phyloP scores from a whole-genome alignment of 2,113 vertebrate species.

The Eclectus roratus region DNA sequence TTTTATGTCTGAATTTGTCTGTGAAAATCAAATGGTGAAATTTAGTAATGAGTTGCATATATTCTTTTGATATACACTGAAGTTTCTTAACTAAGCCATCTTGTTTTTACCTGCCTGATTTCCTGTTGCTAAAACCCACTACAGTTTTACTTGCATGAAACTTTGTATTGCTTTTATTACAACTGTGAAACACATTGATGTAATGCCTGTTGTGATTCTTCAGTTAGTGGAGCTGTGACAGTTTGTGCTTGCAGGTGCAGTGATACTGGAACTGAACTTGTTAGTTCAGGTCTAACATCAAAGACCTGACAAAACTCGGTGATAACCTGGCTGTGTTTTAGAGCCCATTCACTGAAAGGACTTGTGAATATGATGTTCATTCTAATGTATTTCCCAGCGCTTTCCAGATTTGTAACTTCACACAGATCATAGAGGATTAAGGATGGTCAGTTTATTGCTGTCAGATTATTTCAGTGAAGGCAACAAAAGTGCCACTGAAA shows the following conservation, averaged over 20 bases:
- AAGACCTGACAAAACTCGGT: neutral
- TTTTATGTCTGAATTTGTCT: neutral
- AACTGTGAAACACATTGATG: accelerated
- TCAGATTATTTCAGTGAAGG: accelerated
- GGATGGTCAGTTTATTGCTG: neutral
- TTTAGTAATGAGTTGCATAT: accelerated
- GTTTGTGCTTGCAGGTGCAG: neutral
- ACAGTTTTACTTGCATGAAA: neutral
- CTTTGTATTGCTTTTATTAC: neutral
- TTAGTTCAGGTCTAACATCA: neutral
- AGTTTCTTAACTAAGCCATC: accelerated
- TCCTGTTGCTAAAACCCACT: neutral
- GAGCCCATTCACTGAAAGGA: accelerated
- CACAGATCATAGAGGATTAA: neutral
- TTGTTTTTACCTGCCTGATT: neutral
- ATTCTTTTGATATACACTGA: accelerated
- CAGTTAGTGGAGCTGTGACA: neutral
- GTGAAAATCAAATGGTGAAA: neutral
- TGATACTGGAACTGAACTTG: neutral
- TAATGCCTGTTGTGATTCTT: neutral
- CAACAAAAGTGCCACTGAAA: neutral
- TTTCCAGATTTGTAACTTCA: accelerated
- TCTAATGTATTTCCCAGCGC: neutral
- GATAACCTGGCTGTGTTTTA: neutral
- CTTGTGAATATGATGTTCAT: accelerated